A percentile compares a stretch with the other conserved stretches of the same genome.
Evolutionary conservation across 2,888 invertebrate species (phyloP).

Genomic region (Proisotoma minuta): DNA sequence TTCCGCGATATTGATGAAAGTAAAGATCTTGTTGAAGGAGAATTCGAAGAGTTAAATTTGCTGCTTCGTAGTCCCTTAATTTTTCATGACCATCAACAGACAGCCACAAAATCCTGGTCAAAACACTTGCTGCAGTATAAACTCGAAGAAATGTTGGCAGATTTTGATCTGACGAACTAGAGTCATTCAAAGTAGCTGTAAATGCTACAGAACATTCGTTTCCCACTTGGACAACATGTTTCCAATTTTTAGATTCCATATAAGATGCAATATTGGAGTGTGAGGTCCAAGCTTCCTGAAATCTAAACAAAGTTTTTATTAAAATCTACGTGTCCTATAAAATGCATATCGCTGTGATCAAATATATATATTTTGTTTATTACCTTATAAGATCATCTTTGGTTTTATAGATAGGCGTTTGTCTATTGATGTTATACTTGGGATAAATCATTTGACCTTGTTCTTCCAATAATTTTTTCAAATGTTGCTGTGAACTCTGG

Average conservation of each 20-base stretch:
- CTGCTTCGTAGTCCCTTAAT: conserved; percentile 53
- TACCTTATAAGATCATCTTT: conserved; percentile 50
- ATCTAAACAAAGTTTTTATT: conserved; percentile 34
- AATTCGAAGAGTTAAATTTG: conserved; percentile 55
- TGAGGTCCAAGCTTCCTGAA: conserved; percentile 37
- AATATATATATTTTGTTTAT: no score
- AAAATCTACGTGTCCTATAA: conserved; percentile 47
- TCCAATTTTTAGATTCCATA: conserved; percentile 37
- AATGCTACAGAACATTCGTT: conserved; percentile 19
- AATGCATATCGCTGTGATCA: background rate
- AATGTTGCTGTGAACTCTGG: conserved; percentile 42
- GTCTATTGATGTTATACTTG: conserved; percentile 50
- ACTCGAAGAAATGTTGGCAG: conserved; percentile 58
- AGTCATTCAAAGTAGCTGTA: conserved; percentile 11
- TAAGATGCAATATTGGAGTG: conserved; percentile 28
- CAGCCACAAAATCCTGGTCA: conserved; percentile 51
- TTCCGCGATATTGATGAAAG: conserved; percentile 54
- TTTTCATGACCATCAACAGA: conserved; percentile 55
- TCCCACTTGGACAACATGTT: conserved; percentile 25
- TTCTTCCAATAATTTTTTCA: conserved; percentile 53
- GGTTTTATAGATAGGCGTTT: conserved; percentile 50
- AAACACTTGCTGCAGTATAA: conserved; percentile 58
- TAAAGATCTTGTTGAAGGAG: conserved; percentile 56
- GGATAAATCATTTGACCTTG: conserved; percentile 53
- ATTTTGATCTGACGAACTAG: conserved; percentile 41